A percentile compares a stretch with the other conserved stretches of the same genome.
Evolutionary conservation across 2,888 invertebrate species (phyloP).

Genomic region (Cantharis rustica): DNA sequence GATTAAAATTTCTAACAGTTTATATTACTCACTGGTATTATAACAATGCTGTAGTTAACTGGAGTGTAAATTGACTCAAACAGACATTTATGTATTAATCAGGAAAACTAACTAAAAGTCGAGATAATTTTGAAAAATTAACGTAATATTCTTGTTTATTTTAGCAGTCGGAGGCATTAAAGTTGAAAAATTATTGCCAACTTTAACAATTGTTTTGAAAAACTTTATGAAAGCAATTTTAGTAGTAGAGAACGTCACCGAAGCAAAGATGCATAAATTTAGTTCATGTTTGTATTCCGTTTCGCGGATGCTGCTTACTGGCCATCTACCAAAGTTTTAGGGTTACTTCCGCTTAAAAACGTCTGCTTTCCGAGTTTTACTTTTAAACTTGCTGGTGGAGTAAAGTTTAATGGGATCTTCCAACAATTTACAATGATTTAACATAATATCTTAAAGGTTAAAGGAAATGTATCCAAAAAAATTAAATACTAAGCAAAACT

Average conservation of each 20-base stretch:
- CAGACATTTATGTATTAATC: not conserved
- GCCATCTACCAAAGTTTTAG: conserved; percentile 30
- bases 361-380: conserved; percentile 30
- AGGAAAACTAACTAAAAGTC: not conserved
- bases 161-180: not conserved
- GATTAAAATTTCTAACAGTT: conserved; percentile 30
- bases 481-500: not conserved
- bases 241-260: conserved; percentile 10
- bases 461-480: conserved; percentile 21
- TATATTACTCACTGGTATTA: conserved; percentile 25
- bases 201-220: not conserved
- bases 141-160: not conserved
- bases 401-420: conserved; percentile 25
- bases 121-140: not conserved
- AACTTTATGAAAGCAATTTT: not conserved
- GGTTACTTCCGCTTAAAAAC: conserved; percentile 32
- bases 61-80: conserved; percentile 23
- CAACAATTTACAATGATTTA: conserved; percentile 19
- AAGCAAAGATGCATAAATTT: conserved; percentile 28
- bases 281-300: conserved; percentile 30
- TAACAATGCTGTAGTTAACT: conserved; percentile 16
- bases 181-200: not conserved
- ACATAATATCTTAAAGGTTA: conserved; percentile 8
- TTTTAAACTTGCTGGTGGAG: conserved; percentile 23
- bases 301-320: conserved; percentile 31